Percentiles rank a stretch among this genome's conserved stretches.
Evolutionary conservation across 2,113 vertebrate species (phyloP).

Genomic region (Barnardius zonarius): DNA sequence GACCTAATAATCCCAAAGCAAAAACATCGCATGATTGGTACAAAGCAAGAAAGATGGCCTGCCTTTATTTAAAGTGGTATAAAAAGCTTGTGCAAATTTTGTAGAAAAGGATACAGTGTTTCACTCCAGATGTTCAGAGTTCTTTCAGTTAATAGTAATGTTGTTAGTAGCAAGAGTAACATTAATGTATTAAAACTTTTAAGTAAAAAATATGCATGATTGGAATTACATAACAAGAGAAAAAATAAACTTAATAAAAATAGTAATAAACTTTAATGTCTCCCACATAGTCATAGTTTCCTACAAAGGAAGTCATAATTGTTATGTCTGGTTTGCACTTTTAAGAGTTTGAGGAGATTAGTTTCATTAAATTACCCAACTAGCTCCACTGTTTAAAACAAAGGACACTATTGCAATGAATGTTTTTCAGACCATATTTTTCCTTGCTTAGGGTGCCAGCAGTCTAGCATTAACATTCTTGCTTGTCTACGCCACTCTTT

Average conservation of each 20-base stretch:
- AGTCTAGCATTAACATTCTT: neutral
- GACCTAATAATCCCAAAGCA: neutral
- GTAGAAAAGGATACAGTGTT: neutral
- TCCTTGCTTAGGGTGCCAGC: neutral
- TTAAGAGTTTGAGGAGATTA: neutral
- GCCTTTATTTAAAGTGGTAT: neutral
- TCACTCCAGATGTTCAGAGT: neutral
- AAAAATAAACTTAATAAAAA: neutral
- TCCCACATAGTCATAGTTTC: neutral
- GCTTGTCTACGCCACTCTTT: rapidly evolving
- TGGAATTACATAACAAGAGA: neutral
- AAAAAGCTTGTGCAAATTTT: neutral
- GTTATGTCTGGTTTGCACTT: neutral
- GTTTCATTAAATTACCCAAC: neutral
- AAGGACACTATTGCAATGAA: neutral
- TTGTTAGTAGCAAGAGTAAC: neutral
- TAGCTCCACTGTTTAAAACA: neutral
- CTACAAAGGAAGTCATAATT: neutral
- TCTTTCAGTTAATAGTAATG: neutral
- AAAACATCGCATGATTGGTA: neutral
- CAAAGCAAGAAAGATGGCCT: neutral
- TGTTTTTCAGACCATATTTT: neutral
- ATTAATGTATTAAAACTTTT: neutral
- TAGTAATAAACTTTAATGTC: neutral
- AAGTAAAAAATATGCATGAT: neutral